phyloP scores from a whole-genome alignment of 1,140 invertebrate genomes.

The Spodoptera litura region DNA sequence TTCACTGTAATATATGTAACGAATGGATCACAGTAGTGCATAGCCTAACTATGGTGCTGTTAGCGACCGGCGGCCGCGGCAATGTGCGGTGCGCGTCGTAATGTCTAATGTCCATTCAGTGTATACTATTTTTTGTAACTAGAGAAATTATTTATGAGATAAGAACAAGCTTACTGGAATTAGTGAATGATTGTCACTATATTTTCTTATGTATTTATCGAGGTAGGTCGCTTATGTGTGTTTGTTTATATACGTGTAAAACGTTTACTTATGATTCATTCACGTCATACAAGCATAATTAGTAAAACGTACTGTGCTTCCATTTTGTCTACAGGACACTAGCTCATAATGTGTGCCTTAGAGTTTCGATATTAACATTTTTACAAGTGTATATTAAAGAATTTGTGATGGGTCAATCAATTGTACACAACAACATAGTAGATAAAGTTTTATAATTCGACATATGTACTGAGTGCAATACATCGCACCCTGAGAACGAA shows the following conservation, averaged over 20 bases:
- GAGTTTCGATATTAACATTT: conserved; percentile 61
- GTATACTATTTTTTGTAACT: conserved; percentile 85
- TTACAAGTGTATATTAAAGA: conserved; percentile 60
- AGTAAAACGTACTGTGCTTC: conserved; percentile 64
- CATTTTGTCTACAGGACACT: conserved; percentile 60
- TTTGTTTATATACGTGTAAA: conserved; percentile 80
- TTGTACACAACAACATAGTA: conserved; percentile 53
- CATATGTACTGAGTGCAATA: conserved; percentile 77
- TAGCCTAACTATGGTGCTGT: conserved; percentile 77
- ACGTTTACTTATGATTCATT: conserved; percentile 75
- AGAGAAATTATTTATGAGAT: conserved; percentile 86
- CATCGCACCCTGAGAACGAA: too few relatives aligned
- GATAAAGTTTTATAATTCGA: conserved; percentile 61
- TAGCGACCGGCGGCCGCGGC: conserved; percentile 33
- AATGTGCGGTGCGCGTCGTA: conserved; percentile 44
- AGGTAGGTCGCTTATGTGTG: conserved; percentile 81
- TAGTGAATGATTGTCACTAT: conserved; percentile 81
- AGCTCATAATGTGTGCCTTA: conserved; percentile 78
- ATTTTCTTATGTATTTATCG: conserved; percentile 86
- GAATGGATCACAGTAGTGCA: conserved; percentile 77
- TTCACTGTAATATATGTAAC: conserved; percentile 81
- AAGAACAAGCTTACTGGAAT: conserved; percentile 80
- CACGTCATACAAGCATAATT: conserved; percentile 61
- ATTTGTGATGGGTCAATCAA: conserved; percentile 52
- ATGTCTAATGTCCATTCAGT: conserved; percentile 69